Percentiles rank a stretch among this genome's conserved stretches.
These are phyloP conservation scores for Esox lucius DNA, from an alignment of 2,797 vertebrate species.

Conservation along the genomic window DNA sequence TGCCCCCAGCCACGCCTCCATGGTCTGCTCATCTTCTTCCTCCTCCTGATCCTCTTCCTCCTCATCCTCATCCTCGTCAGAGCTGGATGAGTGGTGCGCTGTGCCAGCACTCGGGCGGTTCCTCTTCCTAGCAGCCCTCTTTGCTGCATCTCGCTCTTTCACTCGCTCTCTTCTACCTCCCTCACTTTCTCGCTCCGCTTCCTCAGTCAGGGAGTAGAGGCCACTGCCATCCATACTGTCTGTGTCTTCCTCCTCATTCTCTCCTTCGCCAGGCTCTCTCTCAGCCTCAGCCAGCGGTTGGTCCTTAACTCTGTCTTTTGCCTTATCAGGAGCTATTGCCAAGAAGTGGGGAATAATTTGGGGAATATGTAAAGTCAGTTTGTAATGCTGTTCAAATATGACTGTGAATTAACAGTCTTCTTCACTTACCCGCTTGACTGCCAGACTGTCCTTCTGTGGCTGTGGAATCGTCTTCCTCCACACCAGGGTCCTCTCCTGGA, in stretches of 20 bases:
- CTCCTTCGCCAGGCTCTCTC: constrained; percentile 30
- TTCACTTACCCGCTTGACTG: constrained; percentile 55
- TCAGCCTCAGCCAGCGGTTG: constrained; percentile 59
- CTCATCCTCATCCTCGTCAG: constrained; percentile 71
- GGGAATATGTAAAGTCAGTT: not conserved
- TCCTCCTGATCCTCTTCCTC: constrained; percentile 78
- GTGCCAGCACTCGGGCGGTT: constrained; percentile 70
- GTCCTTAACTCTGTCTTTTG: constrained; percentile 59
- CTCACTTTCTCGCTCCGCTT: constrained; percentile 74
- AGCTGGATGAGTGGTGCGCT: constrained; percentile 80
- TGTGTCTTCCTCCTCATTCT: constrained; percentile 82
- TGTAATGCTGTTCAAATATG: not conserved
- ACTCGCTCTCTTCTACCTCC: constrained; percentile 59
- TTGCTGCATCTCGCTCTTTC: constrained; percentile 57
- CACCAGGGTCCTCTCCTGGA: constrained; percentile 56
- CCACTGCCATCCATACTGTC: constrained; percentile 96
- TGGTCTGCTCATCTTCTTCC: constrained; percentile 84
- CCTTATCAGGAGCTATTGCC: constrained; percentile 50
- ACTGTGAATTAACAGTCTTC: not conserved
- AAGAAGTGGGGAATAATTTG: not conserved
- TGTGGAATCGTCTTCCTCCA: constrained; percentile 57
- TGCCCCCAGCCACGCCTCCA: constrained; percentile 90
- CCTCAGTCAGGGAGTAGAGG: constrained; percentile 87
- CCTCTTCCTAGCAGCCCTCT: constrained; percentile 71
- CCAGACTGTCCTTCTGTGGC: constrained; percentile 56